Evolutionary conservation across 2,113 vertebrate species (phyloP).

Genomic region (Condylura cristata): DNA sequence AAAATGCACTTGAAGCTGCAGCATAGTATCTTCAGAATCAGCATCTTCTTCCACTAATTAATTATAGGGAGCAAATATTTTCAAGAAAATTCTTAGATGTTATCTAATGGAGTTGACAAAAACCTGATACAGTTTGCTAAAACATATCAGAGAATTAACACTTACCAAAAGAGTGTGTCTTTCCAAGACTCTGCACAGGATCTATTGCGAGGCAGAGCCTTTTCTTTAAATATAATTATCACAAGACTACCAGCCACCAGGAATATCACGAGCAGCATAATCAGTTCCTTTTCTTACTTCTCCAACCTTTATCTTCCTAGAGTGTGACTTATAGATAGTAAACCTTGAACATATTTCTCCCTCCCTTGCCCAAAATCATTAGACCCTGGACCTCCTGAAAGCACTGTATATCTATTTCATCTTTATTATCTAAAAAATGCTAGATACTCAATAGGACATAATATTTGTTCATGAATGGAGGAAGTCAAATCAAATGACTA

Average conservation of each 20-base stretch:
- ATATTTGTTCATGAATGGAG: neutral
- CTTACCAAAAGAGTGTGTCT: neutral
- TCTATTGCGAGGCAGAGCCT: neutral
- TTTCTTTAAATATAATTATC: neutral
- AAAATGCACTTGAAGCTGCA: neutral
- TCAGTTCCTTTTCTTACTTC: neutral
- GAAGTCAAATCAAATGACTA: neutral
- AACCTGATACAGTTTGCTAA: neutral
- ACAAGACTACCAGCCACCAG: neutral
- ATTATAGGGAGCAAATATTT: neutral
- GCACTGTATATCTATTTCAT: neutral
- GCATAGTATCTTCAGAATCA: neutral
- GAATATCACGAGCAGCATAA: neutral
- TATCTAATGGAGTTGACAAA: neutral
- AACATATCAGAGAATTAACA: neutral
- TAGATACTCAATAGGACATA: neutral
- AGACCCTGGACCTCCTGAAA: conserved; percentile 8
- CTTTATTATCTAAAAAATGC: neutral
- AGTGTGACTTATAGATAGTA: neutral
- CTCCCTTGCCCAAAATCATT: fast-evolving
- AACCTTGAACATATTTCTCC: neutral
- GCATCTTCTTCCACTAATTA: neutral
- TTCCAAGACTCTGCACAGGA: neutral
- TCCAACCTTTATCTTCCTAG: neutral
- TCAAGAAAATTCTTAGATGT: neutral